Conservation (phyloP, 2,113 vertebrate genomes). For the Illadopsis cleaveri region DNA sequence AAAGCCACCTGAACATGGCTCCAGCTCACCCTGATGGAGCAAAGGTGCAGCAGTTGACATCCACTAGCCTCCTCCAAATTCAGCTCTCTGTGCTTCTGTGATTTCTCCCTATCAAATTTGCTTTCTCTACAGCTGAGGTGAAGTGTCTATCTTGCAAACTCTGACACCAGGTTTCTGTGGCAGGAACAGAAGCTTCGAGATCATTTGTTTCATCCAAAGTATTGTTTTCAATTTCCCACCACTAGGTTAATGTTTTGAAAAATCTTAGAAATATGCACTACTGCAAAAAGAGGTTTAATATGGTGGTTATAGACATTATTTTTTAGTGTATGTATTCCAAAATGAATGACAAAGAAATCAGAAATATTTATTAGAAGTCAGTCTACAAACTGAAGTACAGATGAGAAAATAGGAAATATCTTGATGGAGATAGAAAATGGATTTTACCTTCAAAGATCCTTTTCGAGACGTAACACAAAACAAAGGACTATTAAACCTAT, state of each 20-base stretch:
- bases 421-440: neutral
- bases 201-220: neutral
- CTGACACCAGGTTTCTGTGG: neutral
- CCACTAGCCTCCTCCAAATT: neutral
- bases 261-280: neutral
- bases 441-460: neutral
- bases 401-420: neutral
- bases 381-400: neutral
- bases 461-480: neutral
- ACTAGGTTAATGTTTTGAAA: neutral
- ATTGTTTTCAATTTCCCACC: neutral
- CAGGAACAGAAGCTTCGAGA: neutral
- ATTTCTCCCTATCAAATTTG: neutral
- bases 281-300: neutral
- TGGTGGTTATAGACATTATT: neutral
- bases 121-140: neutral
- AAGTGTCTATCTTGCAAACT: neutral
- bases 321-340: neutral
- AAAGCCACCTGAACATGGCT: fast-evolving
- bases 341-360: neutral
- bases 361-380: neutral
- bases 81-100: fast-evolving
- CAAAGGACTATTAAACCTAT: neutral
- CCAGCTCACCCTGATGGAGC: neutral
- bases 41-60: neutral